Base-by-base conservation (phyloP, 1,140 invertebrate genomes). In the Drosophila kurseongensis region DNA sequence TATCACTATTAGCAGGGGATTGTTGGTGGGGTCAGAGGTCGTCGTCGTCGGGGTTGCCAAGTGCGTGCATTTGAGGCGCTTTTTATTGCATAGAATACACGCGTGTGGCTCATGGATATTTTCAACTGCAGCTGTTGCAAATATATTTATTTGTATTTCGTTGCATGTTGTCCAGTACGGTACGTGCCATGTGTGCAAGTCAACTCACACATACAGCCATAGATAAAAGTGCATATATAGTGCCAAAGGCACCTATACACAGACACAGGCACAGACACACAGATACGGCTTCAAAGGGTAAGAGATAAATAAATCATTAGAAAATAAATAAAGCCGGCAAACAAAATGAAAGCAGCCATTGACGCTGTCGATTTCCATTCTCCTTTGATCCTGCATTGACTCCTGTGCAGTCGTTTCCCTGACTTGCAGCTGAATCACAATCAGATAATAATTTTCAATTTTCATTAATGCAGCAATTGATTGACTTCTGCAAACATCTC, bases 111-210 rank as follows among this genome's bases (percentile, higher is more conserved):
- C 58, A 67, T 67, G 58, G 44, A 71, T 78, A 86, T 88, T 86
- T 82, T 82, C 83, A 86, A 83, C 75, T 86, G 83, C 83, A 88
- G 83, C 83, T 86, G 83, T 86, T 86, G 83, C 83, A 73, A 86
- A 86, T 78, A 75, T 83, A 83, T 86, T 86, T 86, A 86, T 86
- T 88, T 86, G 84, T 83, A 78, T 85, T 80, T 73, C 68, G 62
- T 55, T 79, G 62, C 73, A 78, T 77, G 78, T 77, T 80, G 67
- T 72, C 58, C 66, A 52, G 73, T 71, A 59, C 62, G 69, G 77
- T 85, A 81, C 78, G 77, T 83, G 80, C 67, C 80, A 84, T 85
- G 63, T 82, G 75, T 78, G 74, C 61, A 88, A 88, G 75, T 86
- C 71, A 69, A 57, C 74, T 76, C 68, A 32, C 40, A 38, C 23